A percentile compares a stretch with the other conserved stretches of the same genome.
Evolutionary conservation across 2,888 invertebrate genomes (phyloP).

Genomic region (Griposia aprilina): DNA sequence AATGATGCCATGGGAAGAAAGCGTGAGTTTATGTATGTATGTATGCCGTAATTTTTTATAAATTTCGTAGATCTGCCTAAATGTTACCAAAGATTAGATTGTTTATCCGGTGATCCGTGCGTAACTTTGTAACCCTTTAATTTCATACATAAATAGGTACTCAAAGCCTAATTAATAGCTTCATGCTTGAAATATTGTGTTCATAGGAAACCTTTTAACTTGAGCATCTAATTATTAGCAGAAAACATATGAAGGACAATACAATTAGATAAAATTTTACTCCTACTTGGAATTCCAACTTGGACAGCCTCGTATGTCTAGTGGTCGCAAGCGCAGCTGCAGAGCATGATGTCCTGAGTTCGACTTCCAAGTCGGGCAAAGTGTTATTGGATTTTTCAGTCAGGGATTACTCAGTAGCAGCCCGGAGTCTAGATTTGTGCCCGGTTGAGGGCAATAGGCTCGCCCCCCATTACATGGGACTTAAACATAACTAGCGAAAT

Average conservation of each 20-base stretch:
- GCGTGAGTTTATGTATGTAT: too few relatives aligned
- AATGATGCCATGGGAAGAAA: too few relatives aligned
- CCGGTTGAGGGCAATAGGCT: background rate
- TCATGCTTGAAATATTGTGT: background rate
- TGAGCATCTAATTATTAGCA: slow-evolving; percentile 6
- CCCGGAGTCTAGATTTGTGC: too few relatives aligned
- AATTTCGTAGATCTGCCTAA: background rate
- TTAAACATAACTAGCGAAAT: background rate
- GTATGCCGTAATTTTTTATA: too few relatives aligned
- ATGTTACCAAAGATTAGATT: background rate
- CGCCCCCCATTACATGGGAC: background rate
- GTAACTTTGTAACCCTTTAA: background rate
- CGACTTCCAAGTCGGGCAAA: background rate
- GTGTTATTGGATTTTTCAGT: background rate
- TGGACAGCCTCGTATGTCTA: background rate
- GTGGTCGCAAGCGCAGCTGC: background rate
- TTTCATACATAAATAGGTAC: background rate
- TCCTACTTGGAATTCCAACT: slow-evolving; percentile 14
- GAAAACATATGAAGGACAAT: slow-evolving; percentile 19
- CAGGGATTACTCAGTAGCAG: background rate
- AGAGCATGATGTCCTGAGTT: background rate
- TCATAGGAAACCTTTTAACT: slow-evolving; percentile 9
- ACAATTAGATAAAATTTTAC: slow-evolving; percentile 15
- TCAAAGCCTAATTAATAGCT: background rate
- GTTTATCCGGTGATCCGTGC: background rate